Evolutionary conservation across 1,140 invertebrate genomes (phyloP), one percentile per base, ranked within the genome.

Genomic region (Nasonia longicornis): DNA sequence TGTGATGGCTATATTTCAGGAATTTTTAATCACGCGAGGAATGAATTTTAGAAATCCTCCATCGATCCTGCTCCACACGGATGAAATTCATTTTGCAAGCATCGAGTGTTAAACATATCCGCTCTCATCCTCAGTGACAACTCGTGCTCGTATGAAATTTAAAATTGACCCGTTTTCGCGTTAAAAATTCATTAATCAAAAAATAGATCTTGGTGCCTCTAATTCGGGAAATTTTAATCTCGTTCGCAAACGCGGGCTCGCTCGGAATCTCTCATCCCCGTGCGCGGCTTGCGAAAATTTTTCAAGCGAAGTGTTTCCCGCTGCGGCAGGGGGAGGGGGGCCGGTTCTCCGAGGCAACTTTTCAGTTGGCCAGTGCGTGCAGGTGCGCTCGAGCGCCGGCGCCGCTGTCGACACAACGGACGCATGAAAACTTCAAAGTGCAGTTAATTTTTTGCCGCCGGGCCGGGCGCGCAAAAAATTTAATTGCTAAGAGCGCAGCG

Each of bases 391-490:
- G 42, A 45, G 74, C 48, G 52, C 16, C 22, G 29, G 12, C 3
- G 29, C 69, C 69, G 69, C 31, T 26, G 29, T 26, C 81, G 11
- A 58, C 71, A 74, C 58, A 78, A 75, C 26, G 81, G 38, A 74
- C 45, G 64, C 38, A 64, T 71, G 73, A 76, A 79, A 82, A 82
- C 76, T 82, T 82, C 77, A 71, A 82, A 82, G 77, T 79, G 48
- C 63, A 38, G 58, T 70, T 70, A 75, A 76, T 82, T 82, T 79
- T 77, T 82, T 70, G 76, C 64, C 8, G 4, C 48, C n/a, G 4
- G 35, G 38, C 35, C 35, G 76, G 20, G 63, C 42, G 72, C 22
- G 64, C 64, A 79, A 82, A 82, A 82, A 82, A 82, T 79, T 79
- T 79, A 82, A 82, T 79, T 82, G 81, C 77, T 22, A 42, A 42